Percentiles rank a stretch among this genome's conserved stretches.
These are phyloP conservation scores for Aldrovandia affinis DNA, from an alignment of 2,797 vertebrate genomes.

Conservation along the genomic window DNA sequence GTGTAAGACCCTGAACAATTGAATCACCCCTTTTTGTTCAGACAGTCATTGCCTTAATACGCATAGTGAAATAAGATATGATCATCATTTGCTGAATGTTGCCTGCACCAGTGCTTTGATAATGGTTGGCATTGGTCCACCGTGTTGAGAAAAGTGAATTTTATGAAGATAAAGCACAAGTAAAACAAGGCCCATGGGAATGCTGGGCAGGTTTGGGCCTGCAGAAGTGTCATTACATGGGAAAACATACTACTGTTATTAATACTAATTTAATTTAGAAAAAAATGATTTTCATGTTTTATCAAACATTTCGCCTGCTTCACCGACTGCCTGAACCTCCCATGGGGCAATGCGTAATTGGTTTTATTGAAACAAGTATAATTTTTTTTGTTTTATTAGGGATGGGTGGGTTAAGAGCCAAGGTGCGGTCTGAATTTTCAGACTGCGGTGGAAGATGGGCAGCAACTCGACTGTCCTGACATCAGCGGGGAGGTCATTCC, in stretches of 20 bases:
- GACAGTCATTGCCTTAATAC: not conserved
- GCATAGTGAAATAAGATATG: not conserved
- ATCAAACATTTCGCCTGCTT: not conserved
- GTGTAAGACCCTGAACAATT: not conserved
- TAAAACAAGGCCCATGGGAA: not conserved
- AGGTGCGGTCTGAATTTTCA: too few species aligned
- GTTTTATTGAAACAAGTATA: too few species aligned
- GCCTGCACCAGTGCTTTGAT: not conserved
- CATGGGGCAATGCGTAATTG: not conserved
- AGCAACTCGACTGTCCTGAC: too few species aligned
- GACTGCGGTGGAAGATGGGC: too few species aligned
- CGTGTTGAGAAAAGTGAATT: not conserved
- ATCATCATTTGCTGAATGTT: not conserved
- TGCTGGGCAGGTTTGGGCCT: not conserved
- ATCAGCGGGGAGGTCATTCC: too few species aligned
- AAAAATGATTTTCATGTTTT: not conserved
- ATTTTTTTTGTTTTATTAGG: too few species aligned
- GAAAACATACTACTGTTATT: not conserved
- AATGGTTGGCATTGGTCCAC: not conserved
- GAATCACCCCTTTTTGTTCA: not conserved
- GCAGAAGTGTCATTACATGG: not conserved
- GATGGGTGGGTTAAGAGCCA: too few species aligned
- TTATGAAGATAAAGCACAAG: not conserved
- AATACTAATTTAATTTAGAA: slow-evolving; percentile 11
- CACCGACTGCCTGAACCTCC: not conserved